Evolutionary conservation across 2,888 invertebrate genomes (phyloP).

Genomic region (Drosophila seclusa): DNA sequence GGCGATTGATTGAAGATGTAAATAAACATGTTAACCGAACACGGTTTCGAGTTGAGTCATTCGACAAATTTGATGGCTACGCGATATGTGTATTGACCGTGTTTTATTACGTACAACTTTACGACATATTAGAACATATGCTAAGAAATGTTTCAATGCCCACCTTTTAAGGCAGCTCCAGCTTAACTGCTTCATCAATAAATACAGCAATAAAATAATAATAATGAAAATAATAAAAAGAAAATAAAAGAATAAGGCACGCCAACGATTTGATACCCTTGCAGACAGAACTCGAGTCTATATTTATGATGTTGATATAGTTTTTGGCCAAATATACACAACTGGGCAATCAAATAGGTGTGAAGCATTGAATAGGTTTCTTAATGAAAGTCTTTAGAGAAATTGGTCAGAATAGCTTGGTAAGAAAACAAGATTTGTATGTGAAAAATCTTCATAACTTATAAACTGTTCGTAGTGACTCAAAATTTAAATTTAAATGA

Average conservation of each 20-base stretch:
- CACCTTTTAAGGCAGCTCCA: background rate
- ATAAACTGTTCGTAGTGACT: too few species aligned
- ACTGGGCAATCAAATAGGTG: too few species aligned
- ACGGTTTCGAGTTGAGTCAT: conserved; percentile 2
- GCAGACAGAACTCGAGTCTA: background rate
- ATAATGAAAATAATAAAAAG: conserved; percentile 2
- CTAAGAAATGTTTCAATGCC: too few species aligned
- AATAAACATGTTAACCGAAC: conserved; percentile 12
- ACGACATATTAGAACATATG: background rate
- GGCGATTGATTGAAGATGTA: conserved; percentile 37
- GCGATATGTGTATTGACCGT: background rate
- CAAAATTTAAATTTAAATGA: too few species aligned
- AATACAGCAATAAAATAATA: conserved; percentile 2
- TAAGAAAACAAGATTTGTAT: accelerated
- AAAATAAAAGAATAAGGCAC: background rate
- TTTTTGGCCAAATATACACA: background rate
- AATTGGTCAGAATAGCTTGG: background rate
- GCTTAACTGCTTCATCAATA: conserved; percentile 1
- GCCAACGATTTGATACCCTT: background rate
- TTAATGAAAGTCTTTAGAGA: background rate
- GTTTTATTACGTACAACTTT: background rate
- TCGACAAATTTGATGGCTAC: background rate
- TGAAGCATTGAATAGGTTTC: too few species aligned
- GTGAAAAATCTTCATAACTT: too few species aligned
- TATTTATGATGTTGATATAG: background rate